Conservation (phyloP, 1,140 invertebrate species). For the Apolygus lucorum region DNA sequence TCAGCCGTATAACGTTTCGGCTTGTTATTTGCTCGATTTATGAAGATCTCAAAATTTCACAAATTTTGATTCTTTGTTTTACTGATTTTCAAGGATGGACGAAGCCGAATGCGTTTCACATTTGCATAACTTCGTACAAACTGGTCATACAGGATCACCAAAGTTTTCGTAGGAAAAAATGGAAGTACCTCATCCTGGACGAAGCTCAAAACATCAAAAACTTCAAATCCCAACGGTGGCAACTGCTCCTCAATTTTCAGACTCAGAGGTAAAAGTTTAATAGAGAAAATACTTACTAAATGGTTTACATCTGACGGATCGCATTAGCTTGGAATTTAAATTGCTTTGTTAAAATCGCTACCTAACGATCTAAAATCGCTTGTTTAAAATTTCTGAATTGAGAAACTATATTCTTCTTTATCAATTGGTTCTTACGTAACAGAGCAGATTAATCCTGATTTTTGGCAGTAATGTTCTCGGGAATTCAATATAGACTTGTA, state of each 20-base stretch:
- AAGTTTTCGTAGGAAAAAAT: conserved; percentile 94
- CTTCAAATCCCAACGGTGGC: conserved; percentile 99
- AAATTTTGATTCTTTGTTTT: background rate
- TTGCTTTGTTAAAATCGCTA: too few relatives aligned
- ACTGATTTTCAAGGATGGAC: conserved; percentile 86
- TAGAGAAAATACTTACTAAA: background rate
- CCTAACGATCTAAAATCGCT: background rate
- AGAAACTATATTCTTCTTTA: too few relatives aligned
- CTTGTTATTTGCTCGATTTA: too few relatives aligned
- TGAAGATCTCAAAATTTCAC: too few relatives aligned
- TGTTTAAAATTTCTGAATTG: too few relatives aligned
- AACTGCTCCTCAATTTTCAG: conserved; percentile 92
- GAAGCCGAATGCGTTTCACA: conserved; percentile 97
- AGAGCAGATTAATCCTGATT: conserved; percentile 2
- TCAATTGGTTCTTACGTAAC: background rate
- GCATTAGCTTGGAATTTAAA: too few relatives aligned
- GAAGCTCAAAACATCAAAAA: conserved; percentile 99
- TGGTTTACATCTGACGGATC: background rate
- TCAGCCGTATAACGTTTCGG: too few relatives aligned
- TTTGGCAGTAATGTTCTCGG: too few relatives aligned
- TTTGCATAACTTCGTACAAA: conserved; percentile 99
- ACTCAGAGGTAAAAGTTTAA: conserved; percentile 60
- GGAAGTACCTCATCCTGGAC: conserved; percentile 98
- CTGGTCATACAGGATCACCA: conserved; percentile 98
- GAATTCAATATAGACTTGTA: too few relatives aligned